Base-by-base conservation (phyloP, 1,140 invertebrate genomes). In the Hylyphantes graminicola region DNA sequence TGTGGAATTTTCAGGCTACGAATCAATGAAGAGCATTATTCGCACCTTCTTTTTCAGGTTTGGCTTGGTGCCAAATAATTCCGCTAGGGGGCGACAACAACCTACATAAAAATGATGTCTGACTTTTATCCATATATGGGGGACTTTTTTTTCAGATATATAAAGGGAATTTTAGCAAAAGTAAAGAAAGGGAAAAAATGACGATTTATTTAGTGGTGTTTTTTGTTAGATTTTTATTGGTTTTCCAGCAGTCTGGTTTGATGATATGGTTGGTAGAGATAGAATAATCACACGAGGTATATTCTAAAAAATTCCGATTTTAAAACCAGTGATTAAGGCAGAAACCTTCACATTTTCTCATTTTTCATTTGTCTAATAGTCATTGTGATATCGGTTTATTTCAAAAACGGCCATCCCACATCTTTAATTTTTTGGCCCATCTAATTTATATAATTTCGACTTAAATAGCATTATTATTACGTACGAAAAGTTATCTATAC, bases 1-100 rank as follows among this genome's bases (percentile, higher is more conserved):
- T n/a, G 53, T 51, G 55, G 55, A 19, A n/a, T 68, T 68, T 55
- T 82, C 72, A 48, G 51, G 59, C 70, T 65, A 59, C 68, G 70
- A 75, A 82, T 82, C 80, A 82, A 82, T 82, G 72, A 82, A 54
- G 50, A 74, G 80, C 50, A 82, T 82, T 65, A 74, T 74, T 75
- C 72, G 80, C 80, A 82, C 80, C 80, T 82, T 82, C 74, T 53
- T 74, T 35, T 82, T 72, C 50, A 79, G 51, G 72, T 82, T 82
- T 82, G 80, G 80, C 80, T 35, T 74, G 48, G 70, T 74, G 80
- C 80, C 80, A 82, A 65, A 65, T 65, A 65, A 74, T 65, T 82
- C 70, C 80, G 80, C 72, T 13, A 82, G 80, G 57, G 70, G 68
- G 72, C 73, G 51, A 65, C 72, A 75, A 57, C 5, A 35, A 35